Conservation (phyloP, 2,888 invertebrate species). For the Lasioglossum morio region DNA sequence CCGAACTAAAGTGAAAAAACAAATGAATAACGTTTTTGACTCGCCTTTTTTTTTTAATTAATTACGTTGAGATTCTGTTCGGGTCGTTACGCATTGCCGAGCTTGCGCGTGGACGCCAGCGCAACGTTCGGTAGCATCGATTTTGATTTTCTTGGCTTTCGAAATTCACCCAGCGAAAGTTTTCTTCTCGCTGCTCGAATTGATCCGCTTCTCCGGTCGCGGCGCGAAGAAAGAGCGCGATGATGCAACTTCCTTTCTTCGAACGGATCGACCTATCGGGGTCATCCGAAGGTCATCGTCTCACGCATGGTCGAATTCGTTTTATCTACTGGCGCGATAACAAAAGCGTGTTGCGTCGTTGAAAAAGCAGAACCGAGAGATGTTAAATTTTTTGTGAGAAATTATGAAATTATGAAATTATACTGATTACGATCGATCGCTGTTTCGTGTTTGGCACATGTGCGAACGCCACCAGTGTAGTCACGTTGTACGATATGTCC, state of each 20-base stretch:
- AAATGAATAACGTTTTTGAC: neutral
- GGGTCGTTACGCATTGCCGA: neutral
- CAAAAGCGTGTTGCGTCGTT: neutral
- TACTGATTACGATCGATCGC: neutral
- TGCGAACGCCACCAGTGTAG: neutral
- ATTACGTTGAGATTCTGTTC: conserved; percentile 16
- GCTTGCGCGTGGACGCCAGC: neutral
- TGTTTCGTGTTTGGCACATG: neutral
- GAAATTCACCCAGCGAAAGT: neutral
- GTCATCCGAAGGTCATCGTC: neutral
- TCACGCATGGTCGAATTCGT: neutral
- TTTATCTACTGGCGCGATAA: neutral
- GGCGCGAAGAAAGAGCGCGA: neutral
- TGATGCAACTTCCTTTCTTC: neutral
- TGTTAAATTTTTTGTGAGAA: too few relatives aligned
- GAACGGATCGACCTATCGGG: neutral
- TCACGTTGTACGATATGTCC: neutral
- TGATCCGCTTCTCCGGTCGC: neutral
- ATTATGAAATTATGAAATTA: too few relatives aligned
- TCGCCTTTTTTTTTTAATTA: neutral
- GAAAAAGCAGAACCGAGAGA: neutral
- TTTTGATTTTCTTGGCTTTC: conserved; percentile 20
- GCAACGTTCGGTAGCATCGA: neutral
- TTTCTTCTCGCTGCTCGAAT: neutral
- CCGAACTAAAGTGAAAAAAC: too few relatives aligned